These are phyloP conservation scores for Brassicogethes aeneus DNA, from an alignment of 2,888 invertebrate genomes.

Conservation along the genomic window DNA sequence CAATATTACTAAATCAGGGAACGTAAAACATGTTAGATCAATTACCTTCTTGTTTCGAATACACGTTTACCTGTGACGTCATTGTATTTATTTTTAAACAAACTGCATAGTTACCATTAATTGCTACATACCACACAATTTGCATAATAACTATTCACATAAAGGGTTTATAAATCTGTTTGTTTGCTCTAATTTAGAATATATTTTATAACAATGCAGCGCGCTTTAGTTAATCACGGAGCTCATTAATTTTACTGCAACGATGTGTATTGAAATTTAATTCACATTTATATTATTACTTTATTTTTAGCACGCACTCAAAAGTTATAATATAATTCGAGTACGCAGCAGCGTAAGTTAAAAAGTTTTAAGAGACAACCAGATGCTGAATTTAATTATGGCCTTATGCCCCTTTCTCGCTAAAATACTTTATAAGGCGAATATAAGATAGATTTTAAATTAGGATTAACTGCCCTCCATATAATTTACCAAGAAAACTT, in stretches of 20 bases:
- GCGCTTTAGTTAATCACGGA: no score
- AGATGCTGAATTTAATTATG: not conserved
- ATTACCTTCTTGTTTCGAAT: not conserved
- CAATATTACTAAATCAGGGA: constrained; percentile 4
- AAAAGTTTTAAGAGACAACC: not conserved
- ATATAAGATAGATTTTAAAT: no score
- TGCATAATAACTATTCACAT: no score
- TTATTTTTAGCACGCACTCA: not conserved
- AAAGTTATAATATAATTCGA: not conserved
- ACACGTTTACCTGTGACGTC: not conserved
- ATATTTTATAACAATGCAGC: no score
- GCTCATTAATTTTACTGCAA: no score
- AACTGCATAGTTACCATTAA: constrained; percentile 1
- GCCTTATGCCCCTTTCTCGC: not conserved
- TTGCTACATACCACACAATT: constrained; percentile 10
- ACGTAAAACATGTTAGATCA: not conserved
- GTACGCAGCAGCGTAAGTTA: not conserved
- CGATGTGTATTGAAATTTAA: no score
- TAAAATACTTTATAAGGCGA: not conserved
- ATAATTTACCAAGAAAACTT: no score
- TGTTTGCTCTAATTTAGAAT: no score
- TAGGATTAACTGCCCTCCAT: no score
- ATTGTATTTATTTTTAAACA: constrained; percentile 7
- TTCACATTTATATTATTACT: no score
- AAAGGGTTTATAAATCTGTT: no score